Percentiles rank a stretch among this genome's conserved stretches.
Conservation (phyloP, 2,113 vertebrate species). For the Oxyruncus cristatus region DNA sequence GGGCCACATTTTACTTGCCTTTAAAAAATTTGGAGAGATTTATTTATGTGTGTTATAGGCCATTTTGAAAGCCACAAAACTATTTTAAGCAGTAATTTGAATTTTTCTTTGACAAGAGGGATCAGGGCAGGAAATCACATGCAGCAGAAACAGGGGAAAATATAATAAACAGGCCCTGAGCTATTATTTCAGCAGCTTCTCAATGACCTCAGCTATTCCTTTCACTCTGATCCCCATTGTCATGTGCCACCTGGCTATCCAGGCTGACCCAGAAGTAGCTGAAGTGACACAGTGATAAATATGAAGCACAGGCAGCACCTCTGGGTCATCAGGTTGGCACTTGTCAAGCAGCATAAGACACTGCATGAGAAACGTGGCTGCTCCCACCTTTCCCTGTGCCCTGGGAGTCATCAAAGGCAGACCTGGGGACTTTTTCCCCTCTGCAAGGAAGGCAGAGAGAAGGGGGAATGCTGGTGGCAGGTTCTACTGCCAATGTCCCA, state of each 20-base stretch:
- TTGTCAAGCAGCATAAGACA: neutral
- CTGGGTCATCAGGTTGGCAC: neutral
- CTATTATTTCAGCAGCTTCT: slow-evolving; percentile 12
- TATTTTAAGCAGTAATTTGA: slow-evolving; percentile 47
- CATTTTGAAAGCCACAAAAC: slow-evolving; percentile 27
- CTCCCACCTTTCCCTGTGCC: neutral
- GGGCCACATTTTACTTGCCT: slow-evolving; percentile 14
- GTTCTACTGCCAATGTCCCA: neutral
- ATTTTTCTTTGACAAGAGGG: slow-evolving; percentile 5
- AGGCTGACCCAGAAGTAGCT: neutral
- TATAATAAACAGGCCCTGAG: neutral
- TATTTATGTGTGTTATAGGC: neutral
- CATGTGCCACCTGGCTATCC: neutral
- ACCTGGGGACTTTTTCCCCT: neutral
- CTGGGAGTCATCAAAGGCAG: neutral
- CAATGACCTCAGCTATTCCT: neutral
- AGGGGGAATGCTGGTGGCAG: neutral
- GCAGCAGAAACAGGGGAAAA: neutral
- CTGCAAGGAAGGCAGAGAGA: neutral
- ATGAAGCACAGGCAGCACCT: neutral
- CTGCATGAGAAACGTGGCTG: neutral
- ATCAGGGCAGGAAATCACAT: neutral
- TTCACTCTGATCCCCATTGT: neutral
- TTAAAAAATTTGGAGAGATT: neutral
- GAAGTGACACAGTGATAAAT: neutral